Evolutionary conservation across 2,113 vertebrate genomes (phyloP).

Genomic region (Spheniscus mendiculus): DNA sequence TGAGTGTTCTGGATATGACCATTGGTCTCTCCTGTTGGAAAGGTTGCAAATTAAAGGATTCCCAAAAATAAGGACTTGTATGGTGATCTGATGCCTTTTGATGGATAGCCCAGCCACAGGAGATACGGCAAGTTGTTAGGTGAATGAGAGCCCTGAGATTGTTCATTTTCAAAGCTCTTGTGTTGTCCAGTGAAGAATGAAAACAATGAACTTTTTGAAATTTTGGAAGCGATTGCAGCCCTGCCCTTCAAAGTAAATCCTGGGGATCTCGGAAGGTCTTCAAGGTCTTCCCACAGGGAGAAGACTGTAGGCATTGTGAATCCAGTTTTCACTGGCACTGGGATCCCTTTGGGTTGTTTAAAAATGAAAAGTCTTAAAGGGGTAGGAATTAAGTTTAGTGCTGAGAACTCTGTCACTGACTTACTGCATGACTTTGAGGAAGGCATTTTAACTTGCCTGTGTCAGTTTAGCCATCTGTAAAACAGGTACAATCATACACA

Average conservation of each 20-base stretch:
- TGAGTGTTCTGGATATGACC: neutral
- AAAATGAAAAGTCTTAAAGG: neutral
- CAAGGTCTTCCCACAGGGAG: neutral
- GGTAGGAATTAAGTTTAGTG: neutral
- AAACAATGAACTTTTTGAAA: neutral
- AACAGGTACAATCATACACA: slow-evolving; percentile 39
- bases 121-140: neutral
- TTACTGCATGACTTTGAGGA: slow-evolving; percentile 51
- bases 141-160: neutral
- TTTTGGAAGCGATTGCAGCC: neutral
- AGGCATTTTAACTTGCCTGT: slow-evolving; percentile 14
- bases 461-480: slow-evolving; percentile 58
- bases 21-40: neutral
- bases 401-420: neutral
- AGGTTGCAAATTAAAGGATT: neutral
- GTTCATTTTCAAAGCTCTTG: neutral
- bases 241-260: neutral
- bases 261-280: neutral
- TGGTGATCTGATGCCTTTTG: neutral
- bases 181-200: neutral
- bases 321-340: neutral
- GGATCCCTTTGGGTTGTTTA: neutral
- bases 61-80: neutral
- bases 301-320: neutral
- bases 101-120: neutral